Evolutionary conservation across 2,113 vertebrate species (phyloP), one percentile per base, ranked within the genome.

Genomic region (Dasyornis broadbenti): DNA sequence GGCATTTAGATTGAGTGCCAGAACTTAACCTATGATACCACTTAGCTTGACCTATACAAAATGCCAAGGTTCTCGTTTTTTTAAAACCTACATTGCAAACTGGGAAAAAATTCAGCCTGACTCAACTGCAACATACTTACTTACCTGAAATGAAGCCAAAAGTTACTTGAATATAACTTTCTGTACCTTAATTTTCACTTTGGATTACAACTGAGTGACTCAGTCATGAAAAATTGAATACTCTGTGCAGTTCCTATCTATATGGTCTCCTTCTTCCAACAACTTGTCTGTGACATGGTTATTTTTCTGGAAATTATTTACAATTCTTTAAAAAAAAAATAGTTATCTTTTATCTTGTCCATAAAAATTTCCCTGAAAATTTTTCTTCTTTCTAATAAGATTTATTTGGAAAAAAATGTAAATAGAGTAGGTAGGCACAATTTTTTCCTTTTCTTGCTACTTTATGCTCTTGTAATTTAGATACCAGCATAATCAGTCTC

Each of bases 11-110:
- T 14, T 70, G 75, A 88, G 88, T 76, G 24, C 79, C 64, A 90
- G 61, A 90, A 94, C 59, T 88, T 91, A 94, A 91, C 76, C 90
- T 80, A 69, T 63, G 82, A 76, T 85, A 85, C 78, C 50, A 66
- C 53, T 91, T 92, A 87, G 23, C 27, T 11, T 94, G 93, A 91
- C 90, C 88, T 95, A 64, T 61, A 57, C 64, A 65, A 87, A 93
- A 90, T 80, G 53, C 75, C 91, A 70, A 59, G 31, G 19, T 10
- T 1, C 54, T 93, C 33, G 47, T 61, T 76, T 86, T 86, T 85
- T 95, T 90, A 82, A 88, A 91, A 52, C 27, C 23, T 65, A 40
- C n/a, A 39, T 61, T 40, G 17, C n/a, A 53, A 94, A 80, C 15
- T 54, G 28, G 18, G 54, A 86, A 80, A 88, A 80, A 54, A 47